Evolutionary conservation across 53 echinoderm and acorn worm species (phyloP), one percentile per base, ranked within the genome.

Genomic region (Arbacia lixula): DNA sequence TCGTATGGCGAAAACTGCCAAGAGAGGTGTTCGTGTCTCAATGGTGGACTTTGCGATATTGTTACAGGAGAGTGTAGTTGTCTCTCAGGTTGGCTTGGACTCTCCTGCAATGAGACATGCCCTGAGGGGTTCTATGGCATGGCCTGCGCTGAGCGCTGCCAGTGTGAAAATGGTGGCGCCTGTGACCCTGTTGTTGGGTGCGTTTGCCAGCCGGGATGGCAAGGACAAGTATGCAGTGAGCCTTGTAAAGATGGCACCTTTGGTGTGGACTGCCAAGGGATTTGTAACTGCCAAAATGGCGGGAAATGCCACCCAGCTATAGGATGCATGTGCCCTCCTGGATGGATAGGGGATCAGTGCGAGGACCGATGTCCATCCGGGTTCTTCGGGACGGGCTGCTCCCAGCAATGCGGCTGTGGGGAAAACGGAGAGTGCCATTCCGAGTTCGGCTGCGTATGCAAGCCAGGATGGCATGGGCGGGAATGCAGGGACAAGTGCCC

Each of bases 391-490:
- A 35, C 56, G 19, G 67, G 66, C 41, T 93, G 93, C 39, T 54
- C 62, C 31, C 84, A 71, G 62, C 36, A 53, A 10, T 93, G 93
- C 22, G n/a, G 33, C 5, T 93, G 93, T 82, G 72, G 91, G 16
- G 30, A 63, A 11, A 40, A 81, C 49, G 82, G 82, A 3, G 82
- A 81, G 9, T 81, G 82, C 30, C 63, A 81, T 28, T 64, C 40
- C 5, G 82, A 63, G 39, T n/a, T 49, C 33, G 82, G 82, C 4
- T 81, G 82, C 51, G 20, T 87, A 11, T 87, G 88, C 43, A 30
- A 76, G 4, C 35, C 88, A 2, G 88, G 88, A 1, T 87, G 88
- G 88, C 26, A 41, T 20, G 88, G 69, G 14, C 69, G 25, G 58
- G 61, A 67, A 21, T 77, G 82, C 51, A n/a, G 43, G 29, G 46